Evolutionary conservation across 1,140 invertebrate species (phyloP).

Genomic region (Tetragonula clypearis): DNA sequence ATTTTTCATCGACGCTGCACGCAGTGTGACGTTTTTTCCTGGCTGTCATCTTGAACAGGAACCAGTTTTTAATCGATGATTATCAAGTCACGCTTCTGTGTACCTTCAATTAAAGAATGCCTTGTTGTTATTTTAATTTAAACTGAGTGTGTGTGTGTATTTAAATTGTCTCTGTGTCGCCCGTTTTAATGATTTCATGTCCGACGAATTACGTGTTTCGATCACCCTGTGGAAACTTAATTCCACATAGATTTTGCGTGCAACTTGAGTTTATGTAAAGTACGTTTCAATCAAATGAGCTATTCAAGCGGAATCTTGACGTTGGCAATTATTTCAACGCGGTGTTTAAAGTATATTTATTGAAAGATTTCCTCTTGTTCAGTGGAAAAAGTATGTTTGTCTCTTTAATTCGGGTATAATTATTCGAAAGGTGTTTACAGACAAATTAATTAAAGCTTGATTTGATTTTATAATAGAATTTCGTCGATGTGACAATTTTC

Average conservation of each 20-base stretch:
- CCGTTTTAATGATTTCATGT: background rate
- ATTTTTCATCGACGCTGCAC: background rate
- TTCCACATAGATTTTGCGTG: background rate
- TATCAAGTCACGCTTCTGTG: background rate
- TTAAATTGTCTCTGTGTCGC: background rate
- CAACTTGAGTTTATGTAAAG: no score
- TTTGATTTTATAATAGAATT: no score
- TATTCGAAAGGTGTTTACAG: no score
- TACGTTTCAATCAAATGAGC: background rate
- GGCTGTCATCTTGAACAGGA: background rate
- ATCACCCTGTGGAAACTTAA: background rate
- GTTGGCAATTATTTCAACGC: no score
- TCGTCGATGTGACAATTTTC: no score
- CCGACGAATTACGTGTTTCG: background rate
- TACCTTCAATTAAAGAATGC: background rate
- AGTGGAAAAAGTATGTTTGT: no score
- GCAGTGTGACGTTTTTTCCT: background rate
- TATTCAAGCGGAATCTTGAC: background rate
- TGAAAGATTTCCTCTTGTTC: background rate
- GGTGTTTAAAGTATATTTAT: background rate
- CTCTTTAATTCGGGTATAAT: no score
- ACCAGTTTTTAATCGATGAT: background rate
- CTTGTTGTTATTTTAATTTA: background rate
- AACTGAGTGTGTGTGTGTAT: background rate
- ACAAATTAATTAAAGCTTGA: no score